Percentiles rank a stretch among this genome's conserved stretches.
These are phyloP conservation scores for Prochilodus magdalenae DNA, from an alignment of 2,113 vertebrate species.

Conservation along the genomic window DNA sequence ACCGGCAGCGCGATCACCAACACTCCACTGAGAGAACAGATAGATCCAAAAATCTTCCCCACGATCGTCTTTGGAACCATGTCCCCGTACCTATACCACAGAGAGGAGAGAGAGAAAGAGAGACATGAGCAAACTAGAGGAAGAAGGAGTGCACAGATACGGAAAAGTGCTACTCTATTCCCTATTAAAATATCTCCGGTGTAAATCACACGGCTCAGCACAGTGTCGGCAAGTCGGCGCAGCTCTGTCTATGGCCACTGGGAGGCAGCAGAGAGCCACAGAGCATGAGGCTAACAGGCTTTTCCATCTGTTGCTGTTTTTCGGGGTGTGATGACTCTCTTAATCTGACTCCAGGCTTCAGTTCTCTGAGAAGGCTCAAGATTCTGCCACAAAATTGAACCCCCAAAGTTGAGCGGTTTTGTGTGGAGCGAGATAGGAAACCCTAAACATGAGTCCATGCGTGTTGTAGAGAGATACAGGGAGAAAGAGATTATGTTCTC, in stretches of 20 bases:
- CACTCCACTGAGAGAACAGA: constrained; percentile 94
- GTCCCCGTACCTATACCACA: constrained; percentile 87
- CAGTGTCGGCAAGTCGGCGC: no score
- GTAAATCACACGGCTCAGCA: no score
- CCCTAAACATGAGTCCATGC: background rate
- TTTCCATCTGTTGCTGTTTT: constrained; percentile 22
- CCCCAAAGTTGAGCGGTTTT: background rate
- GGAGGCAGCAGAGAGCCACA: constrained; percentile 56
- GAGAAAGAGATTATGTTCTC: constrained; percentile 35
- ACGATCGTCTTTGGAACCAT: constrained; percentile 98
- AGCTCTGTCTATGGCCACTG: constrained; percentile 37
- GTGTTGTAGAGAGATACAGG: background rate
- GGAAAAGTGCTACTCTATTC: no score
- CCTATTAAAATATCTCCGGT: no score
- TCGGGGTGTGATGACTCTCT: constrained; percentile 14
- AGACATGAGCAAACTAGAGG: constrained; percentile 23
- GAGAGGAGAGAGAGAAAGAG: constrained; percentile 56
- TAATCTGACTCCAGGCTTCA: constrained; percentile 28
- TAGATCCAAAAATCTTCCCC: constrained; percentile 95
- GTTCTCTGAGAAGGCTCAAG: constrained; percentile 10
- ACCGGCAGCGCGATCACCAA: constrained; percentile 96
- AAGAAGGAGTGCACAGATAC: no score
- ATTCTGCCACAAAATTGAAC: background rate
- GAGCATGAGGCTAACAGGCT: background rate
- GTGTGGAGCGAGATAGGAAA: background rate